Evolutionary conservation across 2,113 vertebrate species (phyloP).

Genomic region (Pontoporia blainvillei): DNA sequence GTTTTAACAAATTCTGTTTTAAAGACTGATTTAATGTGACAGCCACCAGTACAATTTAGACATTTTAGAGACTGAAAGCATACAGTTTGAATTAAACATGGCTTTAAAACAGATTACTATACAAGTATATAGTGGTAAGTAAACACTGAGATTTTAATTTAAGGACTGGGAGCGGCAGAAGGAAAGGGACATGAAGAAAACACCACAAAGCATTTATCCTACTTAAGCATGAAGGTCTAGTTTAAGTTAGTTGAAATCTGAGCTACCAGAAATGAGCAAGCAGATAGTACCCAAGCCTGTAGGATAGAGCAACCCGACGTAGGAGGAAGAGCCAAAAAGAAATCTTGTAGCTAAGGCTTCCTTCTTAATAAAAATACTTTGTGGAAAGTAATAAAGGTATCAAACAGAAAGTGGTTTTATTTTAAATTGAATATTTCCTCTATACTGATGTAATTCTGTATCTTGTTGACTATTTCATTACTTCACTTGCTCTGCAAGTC

Average conservation of each 20-base stretch:
- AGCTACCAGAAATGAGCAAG: not conserved
- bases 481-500: not conserved
- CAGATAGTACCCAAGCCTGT: not conserved
- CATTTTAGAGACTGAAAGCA: slow-evolving; percentile 26
- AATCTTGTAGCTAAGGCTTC: not conserved
- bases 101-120: slow-evolving; percentile 6
- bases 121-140: not conserved
- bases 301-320: not conserved
- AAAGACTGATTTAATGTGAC: not conserved
- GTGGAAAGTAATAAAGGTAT: not conserved
- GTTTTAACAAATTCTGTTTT: slow-evolving; percentile 30
- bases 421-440: slow-evolving; percentile 4
- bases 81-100: slow-evolving; percentile 38
- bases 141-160: slow-evolving; percentile 22
- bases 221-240: not conserved
- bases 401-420: not conserved
- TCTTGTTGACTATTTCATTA: not conserved
- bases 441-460: not conserved
- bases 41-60: not conserved
- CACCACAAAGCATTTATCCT: not conserved
- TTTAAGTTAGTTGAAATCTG: slow-evolving; percentile 19
- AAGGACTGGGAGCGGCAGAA: not conserved
- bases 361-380: not conserved
- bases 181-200: slow-evolving; percentile 19
- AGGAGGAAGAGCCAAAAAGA: not conserved